A percentile compares a stretch with the other conserved stretches of the same genome.
Conservation (phyloP, 92 coral and sea anemone genomes). For the Plumapathes pennacea region DNA sequence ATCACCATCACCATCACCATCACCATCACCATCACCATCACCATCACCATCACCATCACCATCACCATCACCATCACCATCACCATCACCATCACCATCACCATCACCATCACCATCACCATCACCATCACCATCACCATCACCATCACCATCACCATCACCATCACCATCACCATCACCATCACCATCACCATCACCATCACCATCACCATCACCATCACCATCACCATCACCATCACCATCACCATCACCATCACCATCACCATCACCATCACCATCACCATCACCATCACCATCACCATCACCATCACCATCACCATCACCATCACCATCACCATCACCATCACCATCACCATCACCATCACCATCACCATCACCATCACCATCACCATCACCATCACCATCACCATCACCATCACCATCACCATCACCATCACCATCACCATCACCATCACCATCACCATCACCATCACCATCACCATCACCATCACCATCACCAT, state of each 20-base stretch:
- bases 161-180: constrained; percentile 2
- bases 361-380: constrained; percentile 1
- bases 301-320: constrained; percentile 1
- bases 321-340: constrained; percentile 2
- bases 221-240: constrained; percentile 2
- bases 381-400: constrained; percentile 2
- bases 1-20: constrained; percentile 1
- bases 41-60: constrained; percentile 2
- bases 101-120: constrained; percentile 2
- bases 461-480: constrained; percentile 2
- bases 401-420: constrained; percentile 2
- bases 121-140: constrained; percentile 1
- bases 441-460: constrained; percentile 2
- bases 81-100: constrained; percentile 2
- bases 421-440: constrained; percentile 2
- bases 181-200: constrained; percentile 1
- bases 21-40: constrained; percentile 2
- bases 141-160: constrained; percentile 2
- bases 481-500: constrained; percentile 1
- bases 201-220: constrained; percentile 2
- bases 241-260: constrained; percentile 1
- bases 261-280: constrained; percentile 2
- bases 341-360: constrained; percentile 2
- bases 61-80: constrained; percentile 1
- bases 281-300: constrained; percentile 2